Percentiles rank a stretch among this genome's conserved stretches.
Conservation (phyloP, 1,140 invertebrate species). For the Drosophila varians region DNA sequence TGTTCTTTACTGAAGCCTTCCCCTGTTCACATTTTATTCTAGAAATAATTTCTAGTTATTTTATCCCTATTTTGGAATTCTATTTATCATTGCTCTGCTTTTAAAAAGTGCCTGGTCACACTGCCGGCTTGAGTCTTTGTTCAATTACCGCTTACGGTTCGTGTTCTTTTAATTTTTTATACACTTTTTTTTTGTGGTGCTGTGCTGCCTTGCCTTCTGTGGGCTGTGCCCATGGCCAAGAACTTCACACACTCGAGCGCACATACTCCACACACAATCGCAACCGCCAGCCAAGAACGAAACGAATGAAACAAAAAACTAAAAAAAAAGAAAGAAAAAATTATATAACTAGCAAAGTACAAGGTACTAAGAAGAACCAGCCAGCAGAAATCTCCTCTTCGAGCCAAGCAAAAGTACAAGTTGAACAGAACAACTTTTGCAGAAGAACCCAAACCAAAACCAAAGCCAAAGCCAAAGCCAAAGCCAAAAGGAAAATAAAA, state of each 20-base stretch:
- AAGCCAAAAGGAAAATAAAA: constrained; percentile 23
- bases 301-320: constrained; percentile 10
- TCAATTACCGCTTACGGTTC: constrained; percentile 45
- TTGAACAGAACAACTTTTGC: constrained; percentile 11
- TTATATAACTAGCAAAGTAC: constrained; percentile 54
- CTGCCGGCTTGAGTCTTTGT: constrained; percentile 33
- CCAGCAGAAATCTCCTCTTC: constrained; percentile 19
- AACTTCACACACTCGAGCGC: constrained; percentile 75
- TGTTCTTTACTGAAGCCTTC: no score
- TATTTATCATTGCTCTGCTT: constrained; percentile 8
- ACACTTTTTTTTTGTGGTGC: neutral
- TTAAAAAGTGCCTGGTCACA: constrained; percentile 29
- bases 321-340: constrained; percentile 27
- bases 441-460: constrained; percentile 5
- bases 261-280: constrained; percentile 36
- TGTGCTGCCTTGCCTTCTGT: constrained; percentile 24
- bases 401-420: constrained; percentile 64
- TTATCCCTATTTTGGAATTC: neutral
- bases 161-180: constrained; percentile 6
- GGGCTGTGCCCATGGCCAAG: constrained; percentile 69
- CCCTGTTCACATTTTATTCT: no score
- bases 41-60: no score
- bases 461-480: constrained; percentile 19
- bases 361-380: constrained; percentile 42
- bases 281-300: constrained; percentile 23